phyloP scores from a whole-genome alignment of 2,888 invertebrate species.

The Melanostoma mellinum region DNA sequence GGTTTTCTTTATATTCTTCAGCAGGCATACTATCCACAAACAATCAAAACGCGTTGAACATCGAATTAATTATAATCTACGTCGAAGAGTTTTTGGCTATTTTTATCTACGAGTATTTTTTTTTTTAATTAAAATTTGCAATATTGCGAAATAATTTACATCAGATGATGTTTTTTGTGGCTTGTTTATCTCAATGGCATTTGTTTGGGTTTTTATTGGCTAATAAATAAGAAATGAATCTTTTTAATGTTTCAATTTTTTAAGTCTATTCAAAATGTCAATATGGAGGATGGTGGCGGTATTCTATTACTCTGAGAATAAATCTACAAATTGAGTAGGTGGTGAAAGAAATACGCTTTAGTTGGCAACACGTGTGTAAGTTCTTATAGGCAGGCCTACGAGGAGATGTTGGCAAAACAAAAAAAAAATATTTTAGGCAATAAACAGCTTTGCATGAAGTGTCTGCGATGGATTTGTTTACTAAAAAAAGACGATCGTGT shows the following conservation, averaged over 20 bases:
- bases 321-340: neutral
- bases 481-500: constrained; percentile 18
- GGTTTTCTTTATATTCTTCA: constrained; percentile 9
- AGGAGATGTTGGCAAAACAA: constrained; percentile 46
- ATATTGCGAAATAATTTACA: constrained; percentile 39
- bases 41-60: constrained; percentile 30
- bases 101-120: constrained; percentile 28
- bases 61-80: constrained; percentile 40
- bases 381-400: constrained; percentile 17
- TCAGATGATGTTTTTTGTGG: neutral
- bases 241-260: constrained; percentile 8
- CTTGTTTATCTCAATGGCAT: constrained; percentile 28
- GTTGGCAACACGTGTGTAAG: neutral
- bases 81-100: constrained; percentile 31
- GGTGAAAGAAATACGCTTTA: neutral
- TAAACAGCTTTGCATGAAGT: constrained; percentile 19
- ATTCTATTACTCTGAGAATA: neutral
- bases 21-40: constrained; percentile 15
- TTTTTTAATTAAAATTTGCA: constrained; percentile 41
- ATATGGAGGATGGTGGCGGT: neutral
- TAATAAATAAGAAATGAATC: constrained; percentile 27
- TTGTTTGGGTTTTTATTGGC: constrained; percentile 24
- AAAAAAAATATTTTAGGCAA: constrained; percentile 36
- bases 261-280: neutral
- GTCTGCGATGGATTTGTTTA: constrained; percentile 54